Base-by-base conservation (phyloP, 2,797 vertebrate genomes). In the Acomys russatus region DNA sequence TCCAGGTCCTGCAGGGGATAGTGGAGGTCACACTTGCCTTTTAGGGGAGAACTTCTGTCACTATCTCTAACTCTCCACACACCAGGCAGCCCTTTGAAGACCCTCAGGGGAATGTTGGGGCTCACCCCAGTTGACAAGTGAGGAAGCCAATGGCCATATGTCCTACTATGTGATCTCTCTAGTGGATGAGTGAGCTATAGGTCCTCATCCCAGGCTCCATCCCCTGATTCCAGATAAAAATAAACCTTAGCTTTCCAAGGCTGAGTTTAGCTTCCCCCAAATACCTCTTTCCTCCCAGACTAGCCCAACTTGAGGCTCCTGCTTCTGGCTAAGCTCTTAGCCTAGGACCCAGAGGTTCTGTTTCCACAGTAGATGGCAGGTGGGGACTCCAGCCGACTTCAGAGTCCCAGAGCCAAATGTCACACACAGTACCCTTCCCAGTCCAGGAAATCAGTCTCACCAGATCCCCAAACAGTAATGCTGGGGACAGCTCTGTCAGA, bases 1-100 rank as follows among this genome's bases (percentile, higher is more conserved):
- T 88, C 68, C 33, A 71, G 66, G 25, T 23, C 15, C 49, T 33
- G 20, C n/a, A 54, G 59, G 77, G 74, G 73, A 63, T 7, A 1
- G 18, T 5, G 0, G 14, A 70, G 18, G 1, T 20, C 23, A 3
- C 12, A 1, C 51, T 33, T n/a, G 76, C 73, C 38, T 4, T 2
- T 56, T 66, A n/a, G 33, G 70, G 76, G 88, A 15, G 25, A 51
- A 6, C 63, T 28, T 4, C 44, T 6, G 1, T 54, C 44, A 44
- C 4, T 44, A 44, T 4, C 64, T 84, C 84, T 3, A 5, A 18
- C 23, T 51, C 25, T 2, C 38, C 44, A 18, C 30, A 33, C 9
- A 49, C 38, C 38, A 49, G 61, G 25, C 61, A 35, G 23, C 33
- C 63, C 74, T 76, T 77, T 10, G 17, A 78, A 49, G 68, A 51